Evolutionary conservation across 2,797 vertebrate genomes (phyloP).

Genomic region (Podargus strigoides): DNA sequence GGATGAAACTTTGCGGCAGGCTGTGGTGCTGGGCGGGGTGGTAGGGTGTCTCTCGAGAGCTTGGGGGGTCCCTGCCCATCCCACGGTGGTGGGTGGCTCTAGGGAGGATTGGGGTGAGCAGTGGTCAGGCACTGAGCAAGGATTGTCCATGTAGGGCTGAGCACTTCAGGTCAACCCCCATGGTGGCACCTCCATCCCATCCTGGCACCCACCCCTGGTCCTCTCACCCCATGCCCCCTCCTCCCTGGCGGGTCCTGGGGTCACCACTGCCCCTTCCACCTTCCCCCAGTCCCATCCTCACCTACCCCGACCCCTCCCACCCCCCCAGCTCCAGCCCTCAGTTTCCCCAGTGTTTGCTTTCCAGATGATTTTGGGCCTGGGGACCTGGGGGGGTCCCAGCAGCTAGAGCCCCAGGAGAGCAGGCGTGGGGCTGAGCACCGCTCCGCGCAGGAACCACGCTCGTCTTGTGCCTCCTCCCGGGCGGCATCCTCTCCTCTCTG

Average conservation of each 20-base stretch:
- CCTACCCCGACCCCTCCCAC: accelerated
- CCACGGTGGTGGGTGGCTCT: neutral
- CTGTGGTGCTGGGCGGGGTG: neutral
- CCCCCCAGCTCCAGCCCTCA: neutral
- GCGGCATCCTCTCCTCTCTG: neutral
- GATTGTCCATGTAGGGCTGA: accelerated
- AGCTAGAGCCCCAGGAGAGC: neutral
- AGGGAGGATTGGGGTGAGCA: neutral
- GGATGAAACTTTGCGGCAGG: neutral
- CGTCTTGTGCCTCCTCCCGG: neutral
- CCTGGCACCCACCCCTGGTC: neutral
- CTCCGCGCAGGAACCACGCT: accelerated
- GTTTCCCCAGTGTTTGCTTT: neutral
- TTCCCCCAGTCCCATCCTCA: too few species aligned
- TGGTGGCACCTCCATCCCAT: neutral
- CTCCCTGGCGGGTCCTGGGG: neutral
- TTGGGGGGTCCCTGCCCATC: neutral
- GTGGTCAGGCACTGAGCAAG: accelerated
- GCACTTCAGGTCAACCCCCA: neutral
- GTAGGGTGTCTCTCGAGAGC: neutral
- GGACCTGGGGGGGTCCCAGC: neutral
- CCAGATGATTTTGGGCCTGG: accelerated
- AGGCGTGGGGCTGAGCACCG: accelerated
- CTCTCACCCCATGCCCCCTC: neutral
- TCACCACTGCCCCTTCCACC: neutral